A percentile compares a stretch with the other conserved stretches of the same genome.
Evolutionary conservation across 2,113 vertebrate genomes (phyloP).

Genomic region (Globicephala melas): DNA sequence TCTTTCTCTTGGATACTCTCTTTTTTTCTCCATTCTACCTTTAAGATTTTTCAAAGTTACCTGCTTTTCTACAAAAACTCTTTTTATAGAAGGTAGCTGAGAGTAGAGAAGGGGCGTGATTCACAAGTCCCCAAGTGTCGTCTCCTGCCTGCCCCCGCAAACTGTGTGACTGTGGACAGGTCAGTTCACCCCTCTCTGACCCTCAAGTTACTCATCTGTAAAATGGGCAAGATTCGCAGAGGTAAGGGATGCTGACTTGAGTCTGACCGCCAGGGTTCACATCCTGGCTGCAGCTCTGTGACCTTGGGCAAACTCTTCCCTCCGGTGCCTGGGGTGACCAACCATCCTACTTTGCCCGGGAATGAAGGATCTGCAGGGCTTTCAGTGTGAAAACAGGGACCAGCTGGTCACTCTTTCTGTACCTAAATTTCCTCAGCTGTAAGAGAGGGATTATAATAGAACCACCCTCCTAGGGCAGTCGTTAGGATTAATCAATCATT

Average conservation of each 20-base stretch:
- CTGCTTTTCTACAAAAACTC: slow-evolving; percentile 18
- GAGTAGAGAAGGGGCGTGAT: neutral
- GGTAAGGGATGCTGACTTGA: neutral
- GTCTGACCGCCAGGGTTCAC: neutral
- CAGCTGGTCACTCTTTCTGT: neutral
- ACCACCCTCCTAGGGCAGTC: neutral
- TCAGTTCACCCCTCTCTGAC: neutral
- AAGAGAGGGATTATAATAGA: neutral
- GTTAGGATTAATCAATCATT: neutral
- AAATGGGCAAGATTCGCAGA: neutral
- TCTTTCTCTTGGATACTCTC: neutral
- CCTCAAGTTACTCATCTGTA: neutral
- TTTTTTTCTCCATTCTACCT: neutral
- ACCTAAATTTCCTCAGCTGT: slow-evolving; percentile 16
- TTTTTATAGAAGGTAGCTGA: neutral
- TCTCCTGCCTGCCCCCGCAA: neutral
- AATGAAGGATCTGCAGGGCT: neutral
- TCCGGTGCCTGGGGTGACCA: neutral
- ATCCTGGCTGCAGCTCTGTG: neutral
- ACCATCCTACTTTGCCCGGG: neutral
- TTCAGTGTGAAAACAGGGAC: neutral
- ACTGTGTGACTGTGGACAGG: neutral
- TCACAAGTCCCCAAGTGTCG: neutral
- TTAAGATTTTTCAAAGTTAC: neutral
- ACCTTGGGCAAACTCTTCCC: neutral